Percentiles rank a stretch among this genome's conserved stretches.
Evolutionary conservation across 2,113 vertebrate species (phyloP).

Genomic region (Ageneiosus marmoratus): DNA sequence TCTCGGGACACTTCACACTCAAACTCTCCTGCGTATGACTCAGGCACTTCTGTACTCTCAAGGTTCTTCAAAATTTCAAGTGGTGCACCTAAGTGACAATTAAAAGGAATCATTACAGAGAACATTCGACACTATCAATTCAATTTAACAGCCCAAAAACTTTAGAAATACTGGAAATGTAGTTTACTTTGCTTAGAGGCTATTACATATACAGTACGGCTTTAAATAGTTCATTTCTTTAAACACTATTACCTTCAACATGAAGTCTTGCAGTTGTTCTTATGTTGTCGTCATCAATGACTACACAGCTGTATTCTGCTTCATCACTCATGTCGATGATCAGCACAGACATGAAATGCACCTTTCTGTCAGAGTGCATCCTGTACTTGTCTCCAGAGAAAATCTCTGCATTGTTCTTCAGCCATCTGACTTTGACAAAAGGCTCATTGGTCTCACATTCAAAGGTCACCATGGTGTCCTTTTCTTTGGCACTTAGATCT

Average conservation of each 20-base stretch:
- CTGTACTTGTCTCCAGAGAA: conserved; percentile 91
- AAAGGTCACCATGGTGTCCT: conserved; percentile 93
- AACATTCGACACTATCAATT: neutral
- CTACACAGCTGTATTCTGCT: conserved; percentile 84
- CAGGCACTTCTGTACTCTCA: conserved; percentile 88
- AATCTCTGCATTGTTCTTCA: conserved; percentile 85
- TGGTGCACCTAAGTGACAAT: conserved; percentile 76
- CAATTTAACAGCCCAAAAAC: neutral
- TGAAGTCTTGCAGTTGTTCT: conserved; percentile 85
- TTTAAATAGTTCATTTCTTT: neutral
- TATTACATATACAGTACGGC: neutral
- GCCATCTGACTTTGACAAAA: conserved; percentile 96
- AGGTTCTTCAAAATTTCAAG: conserved; percentile 88
- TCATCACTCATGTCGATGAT: conserved; percentile 81
- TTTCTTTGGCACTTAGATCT: conserved; percentile 87
- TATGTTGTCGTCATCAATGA: conserved; percentile 81
- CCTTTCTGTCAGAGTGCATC: conserved; percentile 96
- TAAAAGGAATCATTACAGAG: neutral
- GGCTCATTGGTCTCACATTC: conserved; percentile 98
- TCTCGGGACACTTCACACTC: conserved; percentile 90
- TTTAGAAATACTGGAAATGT: neutral
- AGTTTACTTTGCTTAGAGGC: neutral
- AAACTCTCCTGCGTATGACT: conserved; percentile 88
- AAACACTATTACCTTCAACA: conserved; percentile 83
- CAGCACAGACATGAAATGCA: conserved; percentile 92